Base-by-base conservation (phyloP, 2,797 vertebrate genomes). In the Botia almorhae region DNA sequence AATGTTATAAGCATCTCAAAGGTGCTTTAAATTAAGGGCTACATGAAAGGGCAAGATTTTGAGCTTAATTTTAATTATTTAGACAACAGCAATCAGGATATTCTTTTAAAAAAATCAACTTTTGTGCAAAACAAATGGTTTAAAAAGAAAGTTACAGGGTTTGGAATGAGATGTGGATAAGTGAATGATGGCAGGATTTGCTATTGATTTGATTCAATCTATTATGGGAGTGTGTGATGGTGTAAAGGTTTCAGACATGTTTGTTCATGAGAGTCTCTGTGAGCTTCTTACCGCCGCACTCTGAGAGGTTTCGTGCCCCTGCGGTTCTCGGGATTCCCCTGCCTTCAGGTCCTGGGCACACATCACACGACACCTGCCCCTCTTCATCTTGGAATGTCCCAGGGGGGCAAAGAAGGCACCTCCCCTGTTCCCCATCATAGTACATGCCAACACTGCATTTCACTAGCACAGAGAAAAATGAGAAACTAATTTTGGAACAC, bases 331-430 rank as follows among this genome's bases (percentile, higher is more conserved):
- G 85, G 53, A 87, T 88, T 60, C 90, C 92, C 86, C 89, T 89
- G 86, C 90, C 94, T 76, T 95, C 94, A 53, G 93, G 90, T 79
- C 88, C 88, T 10, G 94, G 94, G 85, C 95, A 98, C 65, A 88
- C 89, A 73, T 95, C 93, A 56, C 96, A 97, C 60, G 93, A 93
- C 89, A 95, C 93, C 91, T 96, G 95, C 83, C 95, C 95, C 88
- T 96, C 96, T 86, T 96, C 93, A 7, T 93, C 94, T 88, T 96
- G 94, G 89, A 94, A 97, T 0, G 91, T 96, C 85, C 95, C 95
- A 69, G 93, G 92, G 69, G 95, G 94, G 89, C 95, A 97, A 70
- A 93, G 88, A 87, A 91, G 84, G 83, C 95, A 98, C 83, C 90
- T 90, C 79, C 94, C 94, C 89, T 93, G 94, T 69, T 94, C 91